phyloP scores from a whole-genome alignment of 30 jellyfish, hydroid and myxozoan species.

The Rhopilema esculentum region DNA sequence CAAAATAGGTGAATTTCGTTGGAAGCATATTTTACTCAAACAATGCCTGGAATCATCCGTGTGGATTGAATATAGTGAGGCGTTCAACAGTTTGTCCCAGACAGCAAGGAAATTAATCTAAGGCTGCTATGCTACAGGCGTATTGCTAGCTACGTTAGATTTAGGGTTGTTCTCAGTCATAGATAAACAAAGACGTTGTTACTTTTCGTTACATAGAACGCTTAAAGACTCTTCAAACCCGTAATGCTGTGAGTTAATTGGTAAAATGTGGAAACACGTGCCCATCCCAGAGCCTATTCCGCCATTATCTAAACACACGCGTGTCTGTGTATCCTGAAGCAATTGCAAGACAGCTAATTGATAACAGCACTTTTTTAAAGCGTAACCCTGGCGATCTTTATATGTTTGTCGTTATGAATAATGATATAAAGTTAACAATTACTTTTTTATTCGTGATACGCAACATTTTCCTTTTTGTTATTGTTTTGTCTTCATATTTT shows the following conservation, averaged over 20 bases:
- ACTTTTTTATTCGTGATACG: too few species aligned
- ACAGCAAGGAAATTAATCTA: background rate
- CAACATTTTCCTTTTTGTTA: conserved; percentile 23
- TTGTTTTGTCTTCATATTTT: too few species aligned
- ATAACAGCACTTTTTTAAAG: background rate
- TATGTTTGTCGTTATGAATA: background rate
- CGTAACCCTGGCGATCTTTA: background rate
- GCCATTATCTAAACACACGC: background rate
- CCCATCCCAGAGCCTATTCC: background rate
- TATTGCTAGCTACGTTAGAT: background rate
- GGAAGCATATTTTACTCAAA: too few species aligned
- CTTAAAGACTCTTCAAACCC: background rate
- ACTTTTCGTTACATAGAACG: background rate
- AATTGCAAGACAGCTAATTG: background rate
- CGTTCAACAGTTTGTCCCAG: background rate
- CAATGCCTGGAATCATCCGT: too few species aligned
- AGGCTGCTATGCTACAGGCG: background rate
- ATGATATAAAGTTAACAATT: too few species aligned
- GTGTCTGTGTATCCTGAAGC: background rate
- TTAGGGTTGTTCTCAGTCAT: background rate
- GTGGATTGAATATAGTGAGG: too few species aligned
- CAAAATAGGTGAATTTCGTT: too few species aligned
- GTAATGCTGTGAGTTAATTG: background rate
- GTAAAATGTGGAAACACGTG: background rate
- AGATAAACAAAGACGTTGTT: background rate